A percentile compares a stretch with the other conserved stretches of the same genome.
Conservation (phyloP, 92 coral and sea anemone species). For the Bergia puertoricense region DNA sequence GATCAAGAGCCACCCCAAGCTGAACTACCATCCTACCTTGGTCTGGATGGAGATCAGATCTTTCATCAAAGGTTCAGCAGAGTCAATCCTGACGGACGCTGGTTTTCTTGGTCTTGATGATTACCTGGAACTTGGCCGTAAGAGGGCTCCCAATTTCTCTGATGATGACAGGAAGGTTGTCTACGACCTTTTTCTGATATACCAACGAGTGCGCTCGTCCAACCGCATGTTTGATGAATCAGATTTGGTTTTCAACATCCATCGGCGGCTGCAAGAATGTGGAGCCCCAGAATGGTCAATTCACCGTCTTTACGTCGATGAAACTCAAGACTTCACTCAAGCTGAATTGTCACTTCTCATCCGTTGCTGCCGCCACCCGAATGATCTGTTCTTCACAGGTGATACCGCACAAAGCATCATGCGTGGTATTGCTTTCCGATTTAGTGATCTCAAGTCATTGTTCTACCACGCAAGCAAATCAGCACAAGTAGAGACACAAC, state of each 20-base stretch:
- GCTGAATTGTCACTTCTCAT: conserved; percentile 86
- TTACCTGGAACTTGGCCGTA: conserved; percentile 78
- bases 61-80: conserved; percentile 93
- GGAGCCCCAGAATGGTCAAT: conserved; percentile 84
- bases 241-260: conserved; percentile 79
- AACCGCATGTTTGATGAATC: conserved; percentile 90
- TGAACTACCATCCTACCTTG: conserved; percentile 85
- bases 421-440: too few species aligned
- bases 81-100: conserved; percentile 66
- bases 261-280: conserved; percentile 69
- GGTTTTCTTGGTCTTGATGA: conserved; percentile 76
- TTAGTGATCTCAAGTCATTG: conserved; percentile 74
- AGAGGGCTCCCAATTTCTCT: conserved; percentile 89
- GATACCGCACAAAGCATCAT: too few species aligned
- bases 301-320: not conserved
- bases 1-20: conserved; percentile 63
- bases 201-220: conserved; percentile 63
- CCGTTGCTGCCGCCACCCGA: conserved; percentile 88
- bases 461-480: conserved; percentile 78
- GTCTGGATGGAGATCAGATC: conserved; percentile 98
- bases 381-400: conserved; percentile 79
- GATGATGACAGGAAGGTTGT: conserved; percentile 78
- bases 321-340: conserved; percentile 52
- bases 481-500: conserved; percentile 33
- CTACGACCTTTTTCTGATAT: conserved; percentile 68